These are phyloP conservation scores for Plectrocnemia conspersa DNA, from an alignment of 1,140 invertebrate species.

Conservation along the genomic window DNA sequence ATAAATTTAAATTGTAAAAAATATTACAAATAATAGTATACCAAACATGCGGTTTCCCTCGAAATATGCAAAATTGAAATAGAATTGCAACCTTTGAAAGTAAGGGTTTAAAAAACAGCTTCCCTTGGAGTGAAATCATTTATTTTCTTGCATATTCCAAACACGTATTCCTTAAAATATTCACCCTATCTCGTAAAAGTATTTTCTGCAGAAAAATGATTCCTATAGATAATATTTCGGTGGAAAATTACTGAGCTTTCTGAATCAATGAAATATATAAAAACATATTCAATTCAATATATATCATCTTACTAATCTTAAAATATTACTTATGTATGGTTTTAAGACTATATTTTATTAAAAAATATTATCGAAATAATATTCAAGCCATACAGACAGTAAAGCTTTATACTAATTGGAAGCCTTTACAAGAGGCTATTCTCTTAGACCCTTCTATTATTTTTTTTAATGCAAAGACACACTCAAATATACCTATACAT, in stretches of 20 bases:
- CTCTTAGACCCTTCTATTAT: slow-evolving; percentile 11
- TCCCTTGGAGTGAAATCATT: slow-evolving; percentile 16
- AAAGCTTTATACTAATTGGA: slow-evolving; percentile 25
- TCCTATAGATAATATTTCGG: background rate
- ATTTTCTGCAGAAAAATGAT: slow-evolving; percentile 13
- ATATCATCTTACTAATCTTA: background rate
- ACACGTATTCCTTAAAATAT: slow-evolving; percentile 22
- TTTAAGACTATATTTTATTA: slow-evolving; percentile 17
- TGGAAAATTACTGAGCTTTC: slow-evolving; percentile 1
- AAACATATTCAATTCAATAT: background rate
- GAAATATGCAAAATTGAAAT: too few species aligned
- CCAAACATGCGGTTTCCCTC: too few species aligned
- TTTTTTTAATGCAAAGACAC: too few species aligned
- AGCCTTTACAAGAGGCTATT: slow-evolving; percentile 11
- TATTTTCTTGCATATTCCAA: slow-evolving; percentile 14
- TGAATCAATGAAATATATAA: background rate
- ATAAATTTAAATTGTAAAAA: too few species aligned
- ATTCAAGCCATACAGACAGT: slow-evolving; percentile 7
- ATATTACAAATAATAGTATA: too few species aligned
- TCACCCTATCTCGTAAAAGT: slow-evolving; percentile 15
- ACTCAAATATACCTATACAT: too few species aligned
- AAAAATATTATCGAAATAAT: slow-evolving; percentile 20
- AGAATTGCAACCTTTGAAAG: too few species aligned
- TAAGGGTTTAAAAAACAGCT: slow-evolving; percentile 7
- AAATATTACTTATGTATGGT: too few species aligned